Percentiles rank a stretch among this genome's conserved stretches.
Conservation (phyloP, 2,797 vertebrate species). For the Tokudaia tokunoshimensis region DNA sequence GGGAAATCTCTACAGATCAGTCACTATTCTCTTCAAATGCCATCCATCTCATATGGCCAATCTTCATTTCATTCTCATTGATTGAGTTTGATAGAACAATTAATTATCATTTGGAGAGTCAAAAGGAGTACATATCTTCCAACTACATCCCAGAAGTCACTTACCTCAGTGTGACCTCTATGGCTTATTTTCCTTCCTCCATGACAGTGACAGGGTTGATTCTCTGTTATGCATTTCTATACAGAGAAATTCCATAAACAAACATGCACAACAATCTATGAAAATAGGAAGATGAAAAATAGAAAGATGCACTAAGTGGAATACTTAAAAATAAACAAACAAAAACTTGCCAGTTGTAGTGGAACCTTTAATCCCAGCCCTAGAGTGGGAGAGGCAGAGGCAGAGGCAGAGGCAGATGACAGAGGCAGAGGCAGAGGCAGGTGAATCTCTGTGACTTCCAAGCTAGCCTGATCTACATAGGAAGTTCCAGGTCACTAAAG, state of each 20-base stretch:
- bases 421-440: background rate
- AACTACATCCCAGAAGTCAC: slow-evolving; percentile 20
- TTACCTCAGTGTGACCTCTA: slow-evolving; percentile 10
- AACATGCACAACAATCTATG: slow-evolving; percentile 48
- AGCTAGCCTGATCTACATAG: background rate
- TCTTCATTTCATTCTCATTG: slow-evolving; percentile 53
- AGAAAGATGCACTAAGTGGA: background rate
- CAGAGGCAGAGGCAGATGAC: background rate
- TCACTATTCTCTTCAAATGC: slow-evolving; percentile 44
- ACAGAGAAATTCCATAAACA: slow-evolving; percentile 32
- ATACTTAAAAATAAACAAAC: background rate
- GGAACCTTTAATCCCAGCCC: background rate
- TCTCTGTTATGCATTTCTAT: slow-evolving; percentile 19
- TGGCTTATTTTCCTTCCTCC: background rate
- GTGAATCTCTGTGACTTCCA: background rate
- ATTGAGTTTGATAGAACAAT: slow-evolving; percentile 61
- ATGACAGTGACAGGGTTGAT: background rate
- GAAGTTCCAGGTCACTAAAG: background rate
- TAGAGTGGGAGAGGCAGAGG: background rate
- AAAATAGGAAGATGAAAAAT: slow-evolving; percentile 40
- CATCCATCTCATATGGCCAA: slow-evolving; percentile 54
- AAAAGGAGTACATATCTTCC: slow-evolving; percentile 63
- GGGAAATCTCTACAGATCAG: slow-evolving; percentile 51
- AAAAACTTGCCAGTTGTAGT: background rate
- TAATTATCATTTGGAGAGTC: slow-evolving; percentile 60